Evolutionary conservation across 1,140 invertebrate genomes (phyloP).

Genomic region (Pemphigus obesinymphae): DNA sequence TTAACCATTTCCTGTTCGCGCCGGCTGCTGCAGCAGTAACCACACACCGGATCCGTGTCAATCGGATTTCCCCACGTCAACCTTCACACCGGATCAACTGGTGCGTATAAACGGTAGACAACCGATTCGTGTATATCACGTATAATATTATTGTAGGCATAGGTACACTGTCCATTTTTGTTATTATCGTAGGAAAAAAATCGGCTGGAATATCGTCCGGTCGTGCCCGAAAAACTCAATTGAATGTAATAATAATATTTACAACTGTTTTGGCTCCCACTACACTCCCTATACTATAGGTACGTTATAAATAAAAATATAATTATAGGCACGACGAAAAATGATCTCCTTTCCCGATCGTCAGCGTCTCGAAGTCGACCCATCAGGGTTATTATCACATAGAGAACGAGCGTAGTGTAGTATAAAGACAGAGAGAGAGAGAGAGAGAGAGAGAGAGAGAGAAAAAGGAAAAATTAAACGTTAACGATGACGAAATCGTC

Average conservation of each 20-base stretch:
- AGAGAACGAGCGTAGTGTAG: neutral
- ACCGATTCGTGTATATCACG: neutral
- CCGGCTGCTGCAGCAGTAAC: constrained; percentile 9
- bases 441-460: too few relatives aligned
- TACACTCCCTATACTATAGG: too few relatives aligned
- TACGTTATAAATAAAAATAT: too few relatives aligned
- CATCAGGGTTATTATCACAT: constrained; percentile 8
- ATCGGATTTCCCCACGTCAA: neutral
- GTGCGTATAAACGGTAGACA: neutral
- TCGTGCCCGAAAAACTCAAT: neutral
- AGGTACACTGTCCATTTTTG: neutral
- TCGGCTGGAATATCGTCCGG: neutral
- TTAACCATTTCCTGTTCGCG: constrained; percentile 31
- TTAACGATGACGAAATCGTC: constrained; percentile 35
- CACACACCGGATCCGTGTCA: constrained; percentile 14
- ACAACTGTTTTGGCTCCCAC: too few relatives aligned
- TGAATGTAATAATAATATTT: neutral
- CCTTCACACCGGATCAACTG: constrained; percentile 15
- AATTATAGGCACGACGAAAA: neutral
- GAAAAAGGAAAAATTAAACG: constrained; percentile 15
- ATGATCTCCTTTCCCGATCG: neutral
- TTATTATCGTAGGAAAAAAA: neutral
- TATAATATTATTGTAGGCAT: neutral
- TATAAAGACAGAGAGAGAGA: too few relatives aligned
- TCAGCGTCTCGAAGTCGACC: neutral